Conservation (phyloP, 1,140 invertebrate genomes). For the Rhopalosiphum maidis region DNA sequence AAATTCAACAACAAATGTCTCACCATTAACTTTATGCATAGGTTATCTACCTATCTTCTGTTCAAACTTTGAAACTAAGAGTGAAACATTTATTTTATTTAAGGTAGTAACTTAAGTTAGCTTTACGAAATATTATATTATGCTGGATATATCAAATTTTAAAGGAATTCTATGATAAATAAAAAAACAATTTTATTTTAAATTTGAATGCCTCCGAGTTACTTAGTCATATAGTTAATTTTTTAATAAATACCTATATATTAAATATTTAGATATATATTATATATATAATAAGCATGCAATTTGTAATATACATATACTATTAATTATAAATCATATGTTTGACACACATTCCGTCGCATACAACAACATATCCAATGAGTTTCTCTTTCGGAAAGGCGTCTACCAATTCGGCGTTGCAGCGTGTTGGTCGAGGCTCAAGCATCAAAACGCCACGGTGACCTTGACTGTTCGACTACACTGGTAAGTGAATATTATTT, state of each 20-base stretch:
- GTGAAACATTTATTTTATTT: background rate
- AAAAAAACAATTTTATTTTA: background rate
- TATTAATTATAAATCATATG: slow-evolving; percentile 26
- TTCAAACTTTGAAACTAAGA: background rate
- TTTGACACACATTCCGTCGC: slow-evolving; percentile 37
- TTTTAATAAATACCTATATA: too few species aligned
- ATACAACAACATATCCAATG: background rate
- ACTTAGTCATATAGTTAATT: background rate
- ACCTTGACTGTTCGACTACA: background rate
- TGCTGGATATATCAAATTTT: background rate
- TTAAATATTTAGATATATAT: too few species aligned
- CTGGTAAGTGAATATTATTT: background rate
- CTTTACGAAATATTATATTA: background rate
- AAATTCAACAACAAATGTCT: background rate
- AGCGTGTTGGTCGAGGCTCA: background rate
- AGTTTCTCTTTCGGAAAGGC: slow-evolving; percentile 46
- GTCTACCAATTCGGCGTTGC: background rate
- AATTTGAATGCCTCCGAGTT: background rate
- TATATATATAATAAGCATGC: background rate
- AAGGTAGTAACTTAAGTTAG: background rate
- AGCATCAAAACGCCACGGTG: background rate
- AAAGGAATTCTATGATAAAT: background rate
- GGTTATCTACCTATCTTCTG: background rate
- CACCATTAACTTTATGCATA: background rate
- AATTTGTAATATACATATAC: background rate